phyloP scores from a whole-genome alignment of 2,113 vertebrate genomes.

The Pholis gunnellus region DNA sequence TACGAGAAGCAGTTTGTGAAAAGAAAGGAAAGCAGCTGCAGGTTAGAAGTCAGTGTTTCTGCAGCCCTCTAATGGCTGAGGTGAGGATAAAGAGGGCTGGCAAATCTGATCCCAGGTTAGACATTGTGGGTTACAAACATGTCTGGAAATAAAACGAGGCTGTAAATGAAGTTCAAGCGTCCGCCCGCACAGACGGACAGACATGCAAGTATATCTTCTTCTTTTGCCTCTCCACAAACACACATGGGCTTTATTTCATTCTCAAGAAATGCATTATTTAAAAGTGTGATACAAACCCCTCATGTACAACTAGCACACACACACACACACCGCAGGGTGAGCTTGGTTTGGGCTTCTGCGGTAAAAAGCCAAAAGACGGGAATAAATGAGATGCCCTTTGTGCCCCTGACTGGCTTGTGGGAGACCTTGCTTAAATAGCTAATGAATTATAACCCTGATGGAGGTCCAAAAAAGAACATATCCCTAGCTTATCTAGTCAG shows the following conservation, averaged over 20 bases:
- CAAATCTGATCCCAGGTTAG: conserved; percentile 29
- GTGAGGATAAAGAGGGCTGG: background rate
- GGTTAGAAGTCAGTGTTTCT: conserved; percentile 29
- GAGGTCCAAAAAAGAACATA: background rate
- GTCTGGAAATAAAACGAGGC: background rate
- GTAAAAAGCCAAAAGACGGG: background rate
- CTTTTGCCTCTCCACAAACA: background rate
- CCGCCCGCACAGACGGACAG: background rate
- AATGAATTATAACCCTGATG: conserved; percentile 8
- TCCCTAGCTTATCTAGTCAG: background rate
- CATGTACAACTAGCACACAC: background rate
- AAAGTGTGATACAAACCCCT: background rate
- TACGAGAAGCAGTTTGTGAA: background rate
- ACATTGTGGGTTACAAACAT: background rate
- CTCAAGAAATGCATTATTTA: background rate
- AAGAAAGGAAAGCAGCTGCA: background rate
- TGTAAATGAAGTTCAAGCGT: background rate
- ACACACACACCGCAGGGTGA: background rate
- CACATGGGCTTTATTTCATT: background rate
- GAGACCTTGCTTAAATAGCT: background rate
- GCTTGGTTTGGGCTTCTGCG: background rate
- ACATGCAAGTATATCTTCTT: background rate
- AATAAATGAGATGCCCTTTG: conserved; percentile 1
- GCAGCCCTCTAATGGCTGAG: conserved; percentile 14
- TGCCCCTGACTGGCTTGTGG: background rate